Evolutionary conservation across 53 echinoderm and acorn worm genomes (phyloP), one percentile per base, ranked within the genome.

Genomic region (Henricia sp.): DNA sequence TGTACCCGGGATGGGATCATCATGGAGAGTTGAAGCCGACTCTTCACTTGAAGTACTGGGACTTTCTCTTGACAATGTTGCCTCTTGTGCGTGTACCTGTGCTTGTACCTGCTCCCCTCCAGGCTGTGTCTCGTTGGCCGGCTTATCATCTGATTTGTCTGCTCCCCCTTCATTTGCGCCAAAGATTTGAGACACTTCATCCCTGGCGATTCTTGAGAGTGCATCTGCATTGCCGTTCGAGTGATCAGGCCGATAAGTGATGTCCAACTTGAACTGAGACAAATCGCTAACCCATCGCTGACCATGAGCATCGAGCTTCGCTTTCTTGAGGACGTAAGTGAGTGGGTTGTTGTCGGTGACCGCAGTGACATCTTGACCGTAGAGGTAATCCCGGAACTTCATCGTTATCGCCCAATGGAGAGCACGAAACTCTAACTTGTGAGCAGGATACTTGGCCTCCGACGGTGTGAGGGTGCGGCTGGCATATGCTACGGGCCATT

Each of bases 251-350:
- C 68, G 76, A 35, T 86, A 86, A 10, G 66, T 38, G 4, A 86
- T 86, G 1, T 76, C 86, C 0, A 86, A 17, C 42, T 86, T 55
- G 63, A 75, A 86, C 17, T 62, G 29, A 37, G 86, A 62, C 14
- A 86, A 67, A 54, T 86, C 86, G 39, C 56, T 86, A 26, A 86
- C 68, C 86, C 86, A 86, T 52, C 86, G 51, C 13, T 86, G 86
- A 0, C 86, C 54, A 37, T 86, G 86, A 12, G 77, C 75, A 67
- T 86, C 86, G 1, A 86, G 52, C 39, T 86, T 76, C 65, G 86
- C 86, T 17, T 64, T 75, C 67, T 86, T 86, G 28, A 86, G 32
- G 24, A 86, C 76, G 72, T 86, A 86, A 4, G 76, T 86, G 36
- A 86, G 32, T 6, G 86, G 86, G 28, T 86, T 86, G 63, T 76